phyloP scores from a whole-genome alignment of 2,888 invertebrate species.

The Tubulanus polymorphus region DNA sequence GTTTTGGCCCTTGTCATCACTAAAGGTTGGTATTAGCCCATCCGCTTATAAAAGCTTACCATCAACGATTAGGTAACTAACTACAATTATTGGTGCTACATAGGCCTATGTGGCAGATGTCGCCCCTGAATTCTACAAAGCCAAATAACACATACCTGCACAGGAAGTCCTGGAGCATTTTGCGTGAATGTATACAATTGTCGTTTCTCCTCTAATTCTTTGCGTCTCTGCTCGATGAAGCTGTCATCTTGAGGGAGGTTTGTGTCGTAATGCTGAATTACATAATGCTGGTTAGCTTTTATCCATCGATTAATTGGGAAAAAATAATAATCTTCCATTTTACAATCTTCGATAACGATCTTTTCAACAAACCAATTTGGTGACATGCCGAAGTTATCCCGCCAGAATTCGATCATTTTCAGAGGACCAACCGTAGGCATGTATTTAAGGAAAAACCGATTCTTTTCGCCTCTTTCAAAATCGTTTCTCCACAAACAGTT shows the following conservation, averaged over 20 bases:
- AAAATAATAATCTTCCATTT: slow-evolving; percentile 32
- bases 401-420: slow-evolving; percentile 42
- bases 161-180: slow-evolving; percentile 28
- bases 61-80: no score
- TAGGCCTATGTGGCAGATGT: no score
- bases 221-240: slow-evolving; percentile 43
- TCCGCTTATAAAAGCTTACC: no score
- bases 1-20: no score
- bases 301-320: slow-evolving; percentile 56
- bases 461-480: slow-evolving; percentile 37
- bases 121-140: no score
- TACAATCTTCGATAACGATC: slow-evolving; percentile 38
- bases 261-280: slow-evolving; percentile 51
- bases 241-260: slow-evolving; percentile 53
- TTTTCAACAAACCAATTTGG: slow-evolving; percentile 53
- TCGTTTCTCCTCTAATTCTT: slow-evolving; percentile 50
- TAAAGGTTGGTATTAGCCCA: no score
- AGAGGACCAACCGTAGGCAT: slow-evolving; percentile 24
- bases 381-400: slow-evolving; percentile 45
- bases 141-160: slow-evolving; percentile 27
- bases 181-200: slow-evolving; percentile 26
- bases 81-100: no score
- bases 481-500: slow-evolving; percentile 47
- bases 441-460: slow-evolving; percentile 23
- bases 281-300: slow-evolving; percentile 42